Percentiles rank a stretch among this genome's conserved stretches.
These are phyloP conservation scores for Keiferia lycopersicella DNA, from an alignment of 2,888 invertebrate genomes.

Conservation along the genomic window DNA sequence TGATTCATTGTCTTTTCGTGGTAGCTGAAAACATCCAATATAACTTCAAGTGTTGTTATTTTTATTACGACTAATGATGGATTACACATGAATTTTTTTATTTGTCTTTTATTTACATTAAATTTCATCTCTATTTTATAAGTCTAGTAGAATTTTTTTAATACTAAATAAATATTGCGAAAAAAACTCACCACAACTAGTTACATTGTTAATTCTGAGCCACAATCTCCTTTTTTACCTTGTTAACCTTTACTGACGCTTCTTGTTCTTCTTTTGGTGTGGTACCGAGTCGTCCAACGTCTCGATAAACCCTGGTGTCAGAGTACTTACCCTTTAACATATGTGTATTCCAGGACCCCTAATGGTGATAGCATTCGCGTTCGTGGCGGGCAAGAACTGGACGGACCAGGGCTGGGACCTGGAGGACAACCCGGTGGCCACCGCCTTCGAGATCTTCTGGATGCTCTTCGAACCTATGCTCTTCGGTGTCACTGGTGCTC, in stretches of 20 bases:
- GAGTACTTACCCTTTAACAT: background rate
- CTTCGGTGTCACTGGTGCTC: slow-evolving; percentile 95
- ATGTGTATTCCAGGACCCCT: slow-evolving; percentile 85
- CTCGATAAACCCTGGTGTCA: no score
- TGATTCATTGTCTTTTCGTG: background rate
- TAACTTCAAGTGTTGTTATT: background rate
- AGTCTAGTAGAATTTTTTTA: background rate
- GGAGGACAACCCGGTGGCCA: slow-evolving; percentile 92
- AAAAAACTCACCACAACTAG: no score
- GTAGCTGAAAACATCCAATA: background rate
- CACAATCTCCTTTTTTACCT: no score
- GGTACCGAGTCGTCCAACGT: no score
- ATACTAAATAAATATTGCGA: no score
- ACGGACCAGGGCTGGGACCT: slow-evolving; percentile 91
- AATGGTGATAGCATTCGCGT: slow-evolving; percentile 90
- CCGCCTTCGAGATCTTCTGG: slow-evolving; percentile 96
- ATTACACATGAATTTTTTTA: no score
- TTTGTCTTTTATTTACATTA: no score
- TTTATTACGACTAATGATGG: no score
- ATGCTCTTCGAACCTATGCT: slow-evolving; percentile 97
- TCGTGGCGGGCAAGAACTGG: slow-evolving; percentile 91
- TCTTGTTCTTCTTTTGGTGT: no score
- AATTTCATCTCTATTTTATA: no score
- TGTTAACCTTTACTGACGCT: no score
- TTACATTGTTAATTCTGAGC: no score